Conservation (phyloP, 92 coral and sea anemone genomes). For the Nematostella vectensis region DNA sequence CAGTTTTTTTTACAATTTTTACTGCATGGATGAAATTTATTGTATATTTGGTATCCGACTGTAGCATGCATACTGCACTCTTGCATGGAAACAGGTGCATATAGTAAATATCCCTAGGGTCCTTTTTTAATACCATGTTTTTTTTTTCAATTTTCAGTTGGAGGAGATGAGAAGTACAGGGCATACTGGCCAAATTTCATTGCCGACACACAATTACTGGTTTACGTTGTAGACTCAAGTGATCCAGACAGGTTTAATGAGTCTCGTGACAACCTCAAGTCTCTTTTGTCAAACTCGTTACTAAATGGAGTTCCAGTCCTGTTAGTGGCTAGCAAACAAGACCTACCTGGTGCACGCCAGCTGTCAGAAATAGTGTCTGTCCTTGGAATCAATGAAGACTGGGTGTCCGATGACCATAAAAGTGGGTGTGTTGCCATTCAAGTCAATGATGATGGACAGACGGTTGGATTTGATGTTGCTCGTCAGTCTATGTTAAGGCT, state of each 20-base stretch:
- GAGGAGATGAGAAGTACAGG: slow-evolving; percentile 70
- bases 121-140: too few species aligned
- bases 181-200: slow-evolving; percentile 88
- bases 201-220: slow-evolving; percentile 46
- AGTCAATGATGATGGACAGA: slow-evolving; percentile 37
- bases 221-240: slow-evolving; percentile 70
- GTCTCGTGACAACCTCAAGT: slow-evolving; percentile 49
- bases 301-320: slow-evolving; percentile 71
- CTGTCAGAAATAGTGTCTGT: slow-evolving; percentile 36
- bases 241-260: slow-evolving; percentile 54
- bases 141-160: slow-evolving; percentile 78
- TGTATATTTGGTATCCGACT: too few species aligned
- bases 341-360: slow-evolving; percentile 44
- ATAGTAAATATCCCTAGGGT: too few species aligned
- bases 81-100: too few species aligned
- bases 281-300: slow-evolving; percentile 41
- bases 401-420: slow-evolving; percentile 22
- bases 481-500: slow-evolving; percentile 42
- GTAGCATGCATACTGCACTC: too few species aligned
- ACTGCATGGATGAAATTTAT: too few species aligned
- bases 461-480: slow-evolving; percentile 46
- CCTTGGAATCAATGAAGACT: slow-evolving; percentile 27
- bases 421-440: slow-evolving; percentile 47
- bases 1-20: too few species aligned
- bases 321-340: slow-evolving; percentile 69